Percentiles rank a stretch among this genome's conserved stretches.
Evolutionary conservation across 2,888 invertebrate species (phyloP).

Genomic region (Entomobrya proxima): DNA sequence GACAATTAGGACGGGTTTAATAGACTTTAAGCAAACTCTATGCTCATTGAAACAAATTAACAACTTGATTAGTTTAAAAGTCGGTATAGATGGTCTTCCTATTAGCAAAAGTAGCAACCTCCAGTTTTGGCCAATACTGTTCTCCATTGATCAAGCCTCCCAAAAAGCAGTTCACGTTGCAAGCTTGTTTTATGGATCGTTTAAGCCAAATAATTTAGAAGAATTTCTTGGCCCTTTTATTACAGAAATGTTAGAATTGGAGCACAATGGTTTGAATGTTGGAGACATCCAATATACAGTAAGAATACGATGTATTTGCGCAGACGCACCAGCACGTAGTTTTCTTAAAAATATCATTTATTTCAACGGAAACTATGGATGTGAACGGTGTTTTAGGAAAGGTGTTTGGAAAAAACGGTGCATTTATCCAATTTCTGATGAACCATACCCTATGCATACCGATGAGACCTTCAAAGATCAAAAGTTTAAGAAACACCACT

Average conservation of each 20-base stretch:
- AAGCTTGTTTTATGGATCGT: constrained; percentile 28
- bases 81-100: constrained; percentile 63
- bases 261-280: constrained; percentile 24
- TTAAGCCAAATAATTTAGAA: constrained; percentile 29
- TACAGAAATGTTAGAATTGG: constrained; percentile 26
- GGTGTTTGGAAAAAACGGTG: constrained; percentile 30
- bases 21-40: background rate
- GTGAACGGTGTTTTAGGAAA: constrained; percentile 53
- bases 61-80: constrained; percentile 27
- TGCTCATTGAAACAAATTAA: background rate
- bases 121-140: constrained; percentile 63
- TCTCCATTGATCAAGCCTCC: background rate
- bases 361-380: constrained; percentile 58
- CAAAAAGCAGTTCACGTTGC: background rate
- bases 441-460: background rate
- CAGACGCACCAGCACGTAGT: constrained; percentile 63
- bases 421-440: constrained; percentile 8
- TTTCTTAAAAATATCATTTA: constrained; percentile 54
- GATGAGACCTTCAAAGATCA: constrained; percentile 61
- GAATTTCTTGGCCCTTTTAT: constrained; percentile 25
- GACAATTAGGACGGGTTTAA: background rate
- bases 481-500: constrained; percentile 60
- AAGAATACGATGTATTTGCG: constrained; percentile 48
- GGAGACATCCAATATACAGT: background rate
- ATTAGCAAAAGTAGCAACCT: constrained; percentile 29